These are phyloP conservation scores for Diplosoma virens DNA, from an alignment of 23 tunicate genomes.

Conservation along the genomic window DNA sequence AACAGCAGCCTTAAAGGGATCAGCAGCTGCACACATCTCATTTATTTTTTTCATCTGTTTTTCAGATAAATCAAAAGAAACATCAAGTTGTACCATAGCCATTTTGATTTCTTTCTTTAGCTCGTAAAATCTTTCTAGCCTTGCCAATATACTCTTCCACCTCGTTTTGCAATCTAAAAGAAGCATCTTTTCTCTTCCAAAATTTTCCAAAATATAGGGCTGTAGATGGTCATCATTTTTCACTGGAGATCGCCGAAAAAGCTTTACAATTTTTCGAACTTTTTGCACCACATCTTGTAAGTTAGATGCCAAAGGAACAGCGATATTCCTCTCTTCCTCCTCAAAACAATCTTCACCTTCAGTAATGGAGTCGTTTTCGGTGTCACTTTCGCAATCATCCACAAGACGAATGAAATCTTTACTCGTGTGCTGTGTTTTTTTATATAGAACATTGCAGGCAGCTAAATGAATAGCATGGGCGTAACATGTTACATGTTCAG, in stretches of 20 bases:
- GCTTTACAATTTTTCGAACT: slow-evolving; percentile 32
- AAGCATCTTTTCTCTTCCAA: slow-evolving; percentile 47
- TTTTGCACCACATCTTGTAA: slow-evolving; percentile 14
- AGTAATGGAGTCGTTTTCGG: slow-evolving; percentile 15
- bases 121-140: slow-evolving; percentile 42
- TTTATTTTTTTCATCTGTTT: slow-evolving; percentile 25
- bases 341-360: slow-evolving; percentile 28
- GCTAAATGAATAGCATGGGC: slow-evolving; percentile 34
- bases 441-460: slow-evolving; percentile 24
- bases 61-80: slow-evolving; percentile 43
- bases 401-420: slow-evolving; percentile 4
- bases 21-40: slow-evolving; percentile 33
- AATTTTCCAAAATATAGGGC: slow-evolving; percentile 36
- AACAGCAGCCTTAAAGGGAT: slow-evolving; percentile 47
- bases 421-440: slow-evolving; percentile 4
- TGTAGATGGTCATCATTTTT: slow-evolving; percentile 39
- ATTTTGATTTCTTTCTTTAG: slow-evolving; percentile 39
- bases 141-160: slow-evolving; percentile 38
- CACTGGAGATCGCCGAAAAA: slow-evolving; percentile 40
- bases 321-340: slow-evolving; percentile 1
- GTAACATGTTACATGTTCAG: slow-evolving; percentile 29
- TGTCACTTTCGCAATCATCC: slow-evolving; percentile 19
- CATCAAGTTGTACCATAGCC: slow-evolving; percentile 45
- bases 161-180: slow-evolving; percentile 44
- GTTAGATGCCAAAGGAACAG: slow-evolving; percentile 27